These are phyloP conservation scores for Seira musarum DNA, from an alignment of 2,888 invertebrate genomes.

Conservation along the genomic window DNA sequence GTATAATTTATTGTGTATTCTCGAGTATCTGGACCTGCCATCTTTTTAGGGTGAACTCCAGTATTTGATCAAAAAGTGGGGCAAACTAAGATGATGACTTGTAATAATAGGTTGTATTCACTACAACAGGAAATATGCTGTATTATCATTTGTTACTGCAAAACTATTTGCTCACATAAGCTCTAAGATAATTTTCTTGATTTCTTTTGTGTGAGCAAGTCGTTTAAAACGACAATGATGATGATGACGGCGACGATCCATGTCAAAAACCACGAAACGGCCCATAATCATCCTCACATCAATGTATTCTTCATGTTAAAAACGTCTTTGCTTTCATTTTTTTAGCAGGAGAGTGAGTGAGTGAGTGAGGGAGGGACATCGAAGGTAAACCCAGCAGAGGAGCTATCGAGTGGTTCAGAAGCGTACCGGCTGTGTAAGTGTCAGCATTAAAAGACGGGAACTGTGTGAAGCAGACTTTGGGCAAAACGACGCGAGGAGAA, in stretches of 20 bases:
- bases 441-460: background rate
- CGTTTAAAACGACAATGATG: background rate
- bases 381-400: background rate
- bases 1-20: background rate
- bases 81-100: too few species aligned
- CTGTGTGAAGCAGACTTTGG: background rate
- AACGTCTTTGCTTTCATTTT: conserved; percentile 18
- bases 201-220: conserved; percentile 2
- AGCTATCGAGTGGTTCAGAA: background rate
- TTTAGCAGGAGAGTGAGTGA: conserved; percentile 24
- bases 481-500: background rate
- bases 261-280: conserved; percentile 34
- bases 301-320: conserved; percentile 33
- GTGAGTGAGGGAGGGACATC: too few species aligned
- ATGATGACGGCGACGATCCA: conserved; percentile 33
- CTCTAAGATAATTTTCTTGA: background rate
- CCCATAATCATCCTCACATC: conserved; percentile 38
- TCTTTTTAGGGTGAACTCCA: background rate
- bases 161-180: background rate
- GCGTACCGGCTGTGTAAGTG: background rate
- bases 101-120: conserved; percentile 26
- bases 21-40: background rate
- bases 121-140: conserved; percentile 20
- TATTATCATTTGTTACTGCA: background rate
- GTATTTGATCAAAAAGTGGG: too few species aligned